These are phyloP conservation scores for Leptinotarsa defecta DNA, from an alignment of 1,140 invertebrate species.

Conservation along the genomic window DNA sequence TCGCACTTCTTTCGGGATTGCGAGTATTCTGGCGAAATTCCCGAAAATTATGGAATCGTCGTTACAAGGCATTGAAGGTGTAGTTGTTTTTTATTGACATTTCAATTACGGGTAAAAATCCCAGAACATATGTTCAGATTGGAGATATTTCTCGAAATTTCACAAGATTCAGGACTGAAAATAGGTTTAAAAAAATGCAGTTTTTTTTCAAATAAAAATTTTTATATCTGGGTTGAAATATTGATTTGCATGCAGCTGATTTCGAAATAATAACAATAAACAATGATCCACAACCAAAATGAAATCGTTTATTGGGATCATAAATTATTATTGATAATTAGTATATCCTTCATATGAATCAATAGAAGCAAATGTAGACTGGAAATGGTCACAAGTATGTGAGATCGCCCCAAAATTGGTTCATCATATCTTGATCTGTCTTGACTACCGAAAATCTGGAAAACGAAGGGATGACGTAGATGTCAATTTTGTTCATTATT, in stretches of 20 bases:
- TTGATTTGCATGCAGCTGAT: conserved; percentile 45
- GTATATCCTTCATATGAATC: conserved; percentile 23
- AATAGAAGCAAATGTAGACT: background rate
- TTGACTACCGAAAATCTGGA: background rate
- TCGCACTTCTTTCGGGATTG: background rate
- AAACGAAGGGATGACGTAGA: background rate
- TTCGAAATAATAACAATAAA: conserved; percentile 26
- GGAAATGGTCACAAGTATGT: background rate
- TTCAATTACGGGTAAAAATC: background rate
- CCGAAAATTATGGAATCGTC: conserved; percentile 17
- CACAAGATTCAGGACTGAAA: background rate
- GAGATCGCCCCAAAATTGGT: background rate
- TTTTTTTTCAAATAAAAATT: background rate
- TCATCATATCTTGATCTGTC: background rate
- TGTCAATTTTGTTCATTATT: background rate
- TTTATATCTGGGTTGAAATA: conserved; percentile 36
- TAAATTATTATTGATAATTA: background rate
- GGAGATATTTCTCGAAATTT: background rate
- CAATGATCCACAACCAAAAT: conserved; percentile 32
- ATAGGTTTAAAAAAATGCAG: background rate
- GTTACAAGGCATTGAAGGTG: conserved; percentile 32
- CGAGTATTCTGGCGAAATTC: conserved; percentile 9
- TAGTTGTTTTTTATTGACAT: background rate
- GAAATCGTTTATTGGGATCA: background rate
- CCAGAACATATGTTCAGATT: background rate